Evolutionary conservation across 2,888 invertebrate genomes (phyloP).

Genomic region (Cephus pygmeus): DNA sequence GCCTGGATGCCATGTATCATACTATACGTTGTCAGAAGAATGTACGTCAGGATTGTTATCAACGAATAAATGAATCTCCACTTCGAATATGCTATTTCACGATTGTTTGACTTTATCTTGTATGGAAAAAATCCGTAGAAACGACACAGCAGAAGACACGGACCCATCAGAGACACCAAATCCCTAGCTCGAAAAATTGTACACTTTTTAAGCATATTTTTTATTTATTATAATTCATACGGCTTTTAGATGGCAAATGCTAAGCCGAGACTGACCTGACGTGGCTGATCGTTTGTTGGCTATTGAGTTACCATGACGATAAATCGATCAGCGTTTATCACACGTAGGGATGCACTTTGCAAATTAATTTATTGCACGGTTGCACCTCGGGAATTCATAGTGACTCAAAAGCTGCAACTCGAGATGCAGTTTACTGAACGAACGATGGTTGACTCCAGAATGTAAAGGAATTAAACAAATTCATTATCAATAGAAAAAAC

Average conservation of each 20-base stretch:
- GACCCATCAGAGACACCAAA: constrained; percentile 41
- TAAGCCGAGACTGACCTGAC: background rate
- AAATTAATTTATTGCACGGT: background rate
- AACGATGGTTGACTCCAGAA: background rate
- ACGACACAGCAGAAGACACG: constrained; percentile 31
- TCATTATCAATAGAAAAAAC: background rate
- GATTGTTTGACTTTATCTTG: constrained; percentile 14
- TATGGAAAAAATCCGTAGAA: constrained; percentile 45
- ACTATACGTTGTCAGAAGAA: background rate
- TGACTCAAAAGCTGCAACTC: background rate
- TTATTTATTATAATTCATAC: background rate
- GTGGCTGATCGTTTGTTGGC: background rate
- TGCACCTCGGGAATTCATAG: background rate
- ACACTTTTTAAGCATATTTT: constrained; percentile 24
- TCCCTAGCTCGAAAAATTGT: constrained; percentile 35
- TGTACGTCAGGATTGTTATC: constrained; percentile 21
- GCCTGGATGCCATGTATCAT: constrained; percentile 35
- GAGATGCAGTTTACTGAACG: background rate
- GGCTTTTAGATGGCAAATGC: background rate
- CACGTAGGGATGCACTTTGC: background rate
- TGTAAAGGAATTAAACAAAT: background rate
- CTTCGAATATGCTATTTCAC: constrained; percentile 29
- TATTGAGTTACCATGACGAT: background rate
- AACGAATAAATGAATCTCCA: constrained; percentile 26
- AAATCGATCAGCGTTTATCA: background rate